Percentiles rank a stretch among this genome's conserved stretches.
Evolutionary conservation across 2,113 vertebrate species (phyloP).

Genomic region (Eulemur rufifrons): DNA sequence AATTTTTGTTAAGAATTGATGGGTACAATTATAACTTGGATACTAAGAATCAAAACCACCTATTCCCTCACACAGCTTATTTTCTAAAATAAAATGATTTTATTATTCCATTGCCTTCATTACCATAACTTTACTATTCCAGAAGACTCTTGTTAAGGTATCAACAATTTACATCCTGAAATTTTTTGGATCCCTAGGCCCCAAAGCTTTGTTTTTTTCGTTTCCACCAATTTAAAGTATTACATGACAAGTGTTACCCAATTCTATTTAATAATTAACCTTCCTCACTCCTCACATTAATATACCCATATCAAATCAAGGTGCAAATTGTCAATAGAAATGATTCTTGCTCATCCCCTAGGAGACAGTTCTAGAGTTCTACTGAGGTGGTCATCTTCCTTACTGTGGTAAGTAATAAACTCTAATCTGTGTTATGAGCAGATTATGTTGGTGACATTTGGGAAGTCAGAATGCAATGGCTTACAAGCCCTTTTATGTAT

Average conservation of each 20-base stretch:
- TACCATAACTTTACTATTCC: neutral
- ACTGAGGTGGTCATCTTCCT: neutral
- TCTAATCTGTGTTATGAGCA: neutral
- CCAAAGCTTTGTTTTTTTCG: neutral
- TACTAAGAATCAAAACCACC: neutral
- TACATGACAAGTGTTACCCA: neutral
- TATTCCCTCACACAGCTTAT: neutral
- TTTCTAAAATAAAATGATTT: conserved; percentile 8
- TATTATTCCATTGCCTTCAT: neutral
- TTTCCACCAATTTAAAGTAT: neutral
- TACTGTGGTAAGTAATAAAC: neutral
- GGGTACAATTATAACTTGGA: neutral
- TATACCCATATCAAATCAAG: neutral
- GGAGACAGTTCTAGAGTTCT: neutral
- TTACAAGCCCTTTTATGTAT: neutral
- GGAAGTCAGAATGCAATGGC: neutral
- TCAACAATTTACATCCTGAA: neutral
- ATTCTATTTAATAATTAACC: neutral
- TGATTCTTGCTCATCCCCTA: neutral
- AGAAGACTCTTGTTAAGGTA: neutral
- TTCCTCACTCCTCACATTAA: neutral
- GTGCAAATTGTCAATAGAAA: neutral
- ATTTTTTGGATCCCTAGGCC: neutral
- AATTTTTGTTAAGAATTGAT: neutral
- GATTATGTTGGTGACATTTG: neutral